A percentile compares a stretch with the other conserved stretches of the same genome.
Evolutionary conservation across 2,113 vertebrate species (phyloP).

Genomic region (Typhlomys cinereus): DNA sequence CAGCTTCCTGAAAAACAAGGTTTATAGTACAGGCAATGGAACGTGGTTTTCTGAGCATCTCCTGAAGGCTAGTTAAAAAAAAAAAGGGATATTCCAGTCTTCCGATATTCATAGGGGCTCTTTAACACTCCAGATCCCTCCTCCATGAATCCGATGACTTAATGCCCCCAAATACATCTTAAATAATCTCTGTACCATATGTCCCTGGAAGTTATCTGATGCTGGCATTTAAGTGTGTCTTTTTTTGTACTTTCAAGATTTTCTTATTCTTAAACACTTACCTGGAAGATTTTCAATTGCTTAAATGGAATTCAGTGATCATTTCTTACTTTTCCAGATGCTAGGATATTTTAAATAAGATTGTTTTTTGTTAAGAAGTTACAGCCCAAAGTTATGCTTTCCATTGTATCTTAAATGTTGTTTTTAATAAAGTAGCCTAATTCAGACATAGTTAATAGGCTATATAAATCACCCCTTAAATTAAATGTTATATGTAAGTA

Average conservation of each 20-base stretch:
- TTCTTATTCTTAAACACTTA: constrained; percentile 46
- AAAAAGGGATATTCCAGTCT: neutral
- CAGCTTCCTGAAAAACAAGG: constrained; percentile 60
- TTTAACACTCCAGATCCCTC: neutral
- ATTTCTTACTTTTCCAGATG: constrained; percentile 29
- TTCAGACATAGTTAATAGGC: constrained; percentile 12
- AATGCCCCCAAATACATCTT: constrained; percentile 28
- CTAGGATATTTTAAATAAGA: constrained; percentile 26
- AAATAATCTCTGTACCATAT: constrained; percentile 18
- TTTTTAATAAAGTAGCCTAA: neutral
- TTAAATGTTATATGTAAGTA: neutral
- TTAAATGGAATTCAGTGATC: constrained; percentile 41
- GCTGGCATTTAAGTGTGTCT: neutral
- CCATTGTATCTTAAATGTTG: constrained; percentile 2
- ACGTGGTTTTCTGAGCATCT: constrained; percentile 1
- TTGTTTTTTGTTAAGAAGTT: constrained; percentile 47
- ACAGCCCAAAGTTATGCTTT: constrained; percentile 11
- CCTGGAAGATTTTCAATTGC: constrained; percentile 24
- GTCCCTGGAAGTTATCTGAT: constrained; percentile 31
- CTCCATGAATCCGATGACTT: constrained; percentile 14
- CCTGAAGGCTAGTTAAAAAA: neutral
- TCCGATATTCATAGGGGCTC: constrained; percentile 25
- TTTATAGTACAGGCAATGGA: constrained; percentile 35
- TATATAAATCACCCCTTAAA: too few relatives aligned
- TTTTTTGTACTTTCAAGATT: constrained; percentile 42